Evolutionary conservation across 2,113 vertebrate species (phyloP).

Genomic region (Furnarius figulus): DNA sequence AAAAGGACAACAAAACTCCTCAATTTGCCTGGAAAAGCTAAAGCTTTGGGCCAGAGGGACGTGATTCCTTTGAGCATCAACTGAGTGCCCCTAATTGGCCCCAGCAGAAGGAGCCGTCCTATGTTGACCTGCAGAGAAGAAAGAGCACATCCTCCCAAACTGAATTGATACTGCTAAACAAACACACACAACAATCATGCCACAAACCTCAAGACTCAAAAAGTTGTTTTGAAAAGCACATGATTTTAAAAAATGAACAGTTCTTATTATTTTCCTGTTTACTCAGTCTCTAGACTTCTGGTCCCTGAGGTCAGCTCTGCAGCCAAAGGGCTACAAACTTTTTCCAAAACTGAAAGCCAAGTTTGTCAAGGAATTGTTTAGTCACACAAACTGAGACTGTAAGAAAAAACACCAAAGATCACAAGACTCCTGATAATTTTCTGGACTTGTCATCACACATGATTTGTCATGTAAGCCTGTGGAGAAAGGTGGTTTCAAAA

Average conservation of each 20-base stretch:
- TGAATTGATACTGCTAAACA: background rate
- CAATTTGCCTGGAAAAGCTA: background rate
- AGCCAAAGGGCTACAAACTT: background rate
- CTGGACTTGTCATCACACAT: background rate
- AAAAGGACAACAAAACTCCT: background rate
- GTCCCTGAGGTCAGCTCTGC: background rate
- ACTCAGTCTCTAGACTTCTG: conserved; percentile 1
- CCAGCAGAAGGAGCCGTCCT: background rate
- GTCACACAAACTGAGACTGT: conserved; percentile 3
- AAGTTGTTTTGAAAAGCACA: background rate
- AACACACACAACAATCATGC: background rate
- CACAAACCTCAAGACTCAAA: background rate
- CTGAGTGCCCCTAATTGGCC: rapidly evolving
- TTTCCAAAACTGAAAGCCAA: conserved; percentile 26
- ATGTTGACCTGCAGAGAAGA: rapidly evolving
- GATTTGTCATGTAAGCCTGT: background rate
- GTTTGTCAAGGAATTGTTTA: conserved; percentile 21
- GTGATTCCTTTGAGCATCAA: background rate
- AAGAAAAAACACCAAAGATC: conserved; percentile 5
- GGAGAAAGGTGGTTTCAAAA: background rate
- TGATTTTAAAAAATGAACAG: background rate
- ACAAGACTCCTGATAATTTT: conserved; percentile 42
- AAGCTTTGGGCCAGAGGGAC: background rate
- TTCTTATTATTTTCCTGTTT: conserved; percentile 12
- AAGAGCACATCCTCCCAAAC: background rate